These are phyloP conservation scores for Melieria omissa DNA, from an alignment of 2,888 invertebrate species.

Conservation along the genomic window DNA sequence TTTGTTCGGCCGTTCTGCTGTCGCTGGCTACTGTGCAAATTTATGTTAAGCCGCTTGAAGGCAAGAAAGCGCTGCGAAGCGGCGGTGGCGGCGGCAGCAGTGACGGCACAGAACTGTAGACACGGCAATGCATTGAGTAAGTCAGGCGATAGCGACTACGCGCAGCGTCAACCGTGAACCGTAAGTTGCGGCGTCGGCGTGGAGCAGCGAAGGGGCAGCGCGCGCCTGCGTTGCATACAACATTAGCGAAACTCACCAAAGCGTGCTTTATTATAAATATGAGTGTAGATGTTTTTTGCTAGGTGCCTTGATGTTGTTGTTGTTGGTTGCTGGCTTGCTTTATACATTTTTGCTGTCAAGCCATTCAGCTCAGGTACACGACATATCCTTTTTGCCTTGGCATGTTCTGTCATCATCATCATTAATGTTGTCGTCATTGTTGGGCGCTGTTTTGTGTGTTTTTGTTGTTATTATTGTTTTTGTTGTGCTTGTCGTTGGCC, in stretches of 20 bases:
- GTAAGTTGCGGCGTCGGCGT: too few relatives aligned
- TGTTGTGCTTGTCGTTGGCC: conserved; percentile 27
- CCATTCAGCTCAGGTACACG: conserved; percentile 23
- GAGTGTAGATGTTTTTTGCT: conserved; percentile 11
- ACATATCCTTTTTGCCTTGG: conserved; percentile 22
- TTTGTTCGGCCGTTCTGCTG: conserved; percentile 2
- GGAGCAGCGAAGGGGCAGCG: too few relatives aligned
- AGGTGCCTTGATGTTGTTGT: background rate
- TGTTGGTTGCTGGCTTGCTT: too few relatives aligned
- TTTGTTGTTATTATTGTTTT: conserved; percentile 37
- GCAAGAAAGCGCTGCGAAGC: background rate
- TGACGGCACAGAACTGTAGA: background rate
- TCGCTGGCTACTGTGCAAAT: conserved; percentile 24
- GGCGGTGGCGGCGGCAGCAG: background rate
- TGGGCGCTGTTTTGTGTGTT: conserved; percentile 34
- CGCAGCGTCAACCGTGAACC: too few relatives aligned
- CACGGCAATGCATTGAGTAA: background rate
- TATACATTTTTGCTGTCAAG: conserved; percentile 9
- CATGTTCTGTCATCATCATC: conserved; percentile 41
- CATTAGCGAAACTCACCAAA: conserved; percentile 43
- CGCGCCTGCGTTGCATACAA: conserved; percentile 33
- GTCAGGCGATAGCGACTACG: too few relatives aligned
- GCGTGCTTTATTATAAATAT: conserved; percentile 47
- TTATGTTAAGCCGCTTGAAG: conserved; percentile 12
- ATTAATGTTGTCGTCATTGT: conserved; percentile 16